A percentile compares a stretch with the other conserved stretches of the same genome.
Evolutionary conservation across 2,888 invertebrate species (phyloP).

Genomic region (Scaptomyza polygonia): DNA sequence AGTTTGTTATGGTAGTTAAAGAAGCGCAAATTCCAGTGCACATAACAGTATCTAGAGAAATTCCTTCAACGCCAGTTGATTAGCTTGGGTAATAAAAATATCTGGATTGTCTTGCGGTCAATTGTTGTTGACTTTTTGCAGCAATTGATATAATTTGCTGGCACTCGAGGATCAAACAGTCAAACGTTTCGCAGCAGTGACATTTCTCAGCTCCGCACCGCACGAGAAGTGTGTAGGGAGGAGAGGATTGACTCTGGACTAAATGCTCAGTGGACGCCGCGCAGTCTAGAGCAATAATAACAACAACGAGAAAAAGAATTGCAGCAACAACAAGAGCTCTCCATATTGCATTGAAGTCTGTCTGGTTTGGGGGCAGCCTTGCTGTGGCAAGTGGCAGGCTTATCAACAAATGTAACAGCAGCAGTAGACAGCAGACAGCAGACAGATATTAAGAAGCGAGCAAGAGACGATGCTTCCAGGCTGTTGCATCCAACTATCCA

Average conservation of each 20-base stretch:
- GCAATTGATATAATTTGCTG: slow-evolving; percentile 61
- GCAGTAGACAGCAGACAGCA: slow-evolving; percentile 18
- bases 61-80: slow-evolving; percentile 48
- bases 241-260: slow-evolving; percentile 5
- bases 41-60: slow-evolving; percentile 38
- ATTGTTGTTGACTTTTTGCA: slow-evolving; percentile 3
- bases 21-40: slow-evolving; percentile 37
- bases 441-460: slow-evolving; percentile 69
- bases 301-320: slow-evolving; percentile 24
- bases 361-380: slow-evolving; percentile 47
- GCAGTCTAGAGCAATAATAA: slow-evolving; percentile 75
- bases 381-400: slow-evolving; percentile 46
- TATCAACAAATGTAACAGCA: slow-evolving; percentile 79
- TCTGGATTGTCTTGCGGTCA: slow-evolving; percentile 22
- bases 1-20: slow-evolving; percentile 4
- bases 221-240: not conserved
- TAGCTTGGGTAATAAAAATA: slow-evolving; percentile 58
- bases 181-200: slow-evolving; percentile 47
- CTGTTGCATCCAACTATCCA: slow-evolving; percentile 1
- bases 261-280: slow-evolving; percentile 62
- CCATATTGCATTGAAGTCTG: slow-evolving; percentile 54
- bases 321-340: slow-evolving; percentile 17
- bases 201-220: slow-evolving; percentile 38
- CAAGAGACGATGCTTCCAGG: slow-evolving; percentile 15
- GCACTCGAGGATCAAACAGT: slow-evolving; percentile 39